Base-by-base conservation (phyloP, 2,113 vertebrate species). In the Toxostoma redivivum region DNA sequence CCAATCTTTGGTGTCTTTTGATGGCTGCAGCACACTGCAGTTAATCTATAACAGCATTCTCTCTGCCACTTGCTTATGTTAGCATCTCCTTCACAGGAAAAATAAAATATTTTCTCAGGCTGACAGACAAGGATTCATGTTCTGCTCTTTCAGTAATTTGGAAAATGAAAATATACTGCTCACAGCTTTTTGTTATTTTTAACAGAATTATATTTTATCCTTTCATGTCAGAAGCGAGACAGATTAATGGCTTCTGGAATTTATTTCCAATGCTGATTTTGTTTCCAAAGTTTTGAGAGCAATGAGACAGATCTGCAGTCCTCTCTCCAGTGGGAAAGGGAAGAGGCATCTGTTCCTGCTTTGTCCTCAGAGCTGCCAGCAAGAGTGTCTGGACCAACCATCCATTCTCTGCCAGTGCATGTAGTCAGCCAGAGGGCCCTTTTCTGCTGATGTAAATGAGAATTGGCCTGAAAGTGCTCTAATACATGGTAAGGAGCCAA, bases 231-330 rank as follows among this genome's bases (percentile, higher is more conserved):
- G 80, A 93, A 84, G 79, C 5, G 17, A 95, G 96, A 94, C 93
- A 96, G 95, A 96, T 94, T 93, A 96, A 97, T 96, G 92, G 92
- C 72, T 96, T 86, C 93, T 96, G 90, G 92, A 94, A 96, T 96
- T 94, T 96, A 92, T 96, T 96, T 96, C 88, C 86, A 93, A 74
- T 61, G 88, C 82, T 95, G 90, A 94, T 92, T 94, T 95, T 90
- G 67, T 78, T 93, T 95, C 90, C 95, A 96, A 93, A 96, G 85
- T 96, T 97, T 93, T 8, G 10, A 93, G 56, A 95, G 51, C 7
- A 4, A 81, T 0, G 3, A 95, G 92, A 88, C 19, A 2, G 72
- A 94, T 96, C 81, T 86, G 51, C 64, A 83, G 85, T 70, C 82
- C 60, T 77, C 54, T 85, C 71, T 91, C 92, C 47, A 33, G 31